Evolutionary conservation across 2,113 vertebrate genomes (phyloP).

Genomic region (Halichoerus grypus): DNA sequence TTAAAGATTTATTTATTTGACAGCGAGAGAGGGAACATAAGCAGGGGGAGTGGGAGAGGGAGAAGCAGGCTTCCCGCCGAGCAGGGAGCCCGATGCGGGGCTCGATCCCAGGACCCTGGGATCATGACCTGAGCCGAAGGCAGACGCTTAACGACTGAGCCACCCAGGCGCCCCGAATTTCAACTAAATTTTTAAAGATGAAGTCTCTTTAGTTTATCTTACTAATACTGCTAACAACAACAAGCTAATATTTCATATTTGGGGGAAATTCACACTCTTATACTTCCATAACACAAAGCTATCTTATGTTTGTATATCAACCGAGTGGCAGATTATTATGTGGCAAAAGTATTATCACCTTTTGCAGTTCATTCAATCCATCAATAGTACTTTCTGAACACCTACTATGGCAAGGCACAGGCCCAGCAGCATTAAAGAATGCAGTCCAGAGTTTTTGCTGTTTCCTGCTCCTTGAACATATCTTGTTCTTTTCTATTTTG

Average conservation of each 20-base stretch:
- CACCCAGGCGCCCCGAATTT: not conserved
- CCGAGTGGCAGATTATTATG: not conserved
- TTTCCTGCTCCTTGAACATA: not conserved
- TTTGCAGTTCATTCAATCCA: slow-evolving; percentile 29
- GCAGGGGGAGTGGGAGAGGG: too few species aligned
- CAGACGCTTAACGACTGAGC: not conserved
- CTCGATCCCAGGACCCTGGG: not conserved
- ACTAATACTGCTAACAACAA: not conserved
- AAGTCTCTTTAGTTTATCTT: slow-evolving; percentile 41
- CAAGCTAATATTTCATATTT: slow-evolving; percentile 29
- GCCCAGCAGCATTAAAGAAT: not conserved
- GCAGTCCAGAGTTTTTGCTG: not conserved
- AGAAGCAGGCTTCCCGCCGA: too few species aligned
- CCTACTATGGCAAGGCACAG: not conserved
- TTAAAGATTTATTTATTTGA: too few species aligned
- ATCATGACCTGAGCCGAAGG: not conserved
- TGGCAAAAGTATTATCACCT: slow-evolving; percentile 13
- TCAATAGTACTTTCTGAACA: not conserved
- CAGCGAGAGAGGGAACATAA: too few species aligned
- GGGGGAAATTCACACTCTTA: not conserved
- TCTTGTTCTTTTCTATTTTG: not conserved
- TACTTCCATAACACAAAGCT: not conserved
- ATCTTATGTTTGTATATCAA: slow-evolving; percentile 18
- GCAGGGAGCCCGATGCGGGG: not conserved
- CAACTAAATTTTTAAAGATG: slow-evolving; percentile 29